These are phyloP conservation scores for Orchestia grillus DNA, from an alignment of 1,140 invertebrate species.

Conservation along the genomic window DNA sequence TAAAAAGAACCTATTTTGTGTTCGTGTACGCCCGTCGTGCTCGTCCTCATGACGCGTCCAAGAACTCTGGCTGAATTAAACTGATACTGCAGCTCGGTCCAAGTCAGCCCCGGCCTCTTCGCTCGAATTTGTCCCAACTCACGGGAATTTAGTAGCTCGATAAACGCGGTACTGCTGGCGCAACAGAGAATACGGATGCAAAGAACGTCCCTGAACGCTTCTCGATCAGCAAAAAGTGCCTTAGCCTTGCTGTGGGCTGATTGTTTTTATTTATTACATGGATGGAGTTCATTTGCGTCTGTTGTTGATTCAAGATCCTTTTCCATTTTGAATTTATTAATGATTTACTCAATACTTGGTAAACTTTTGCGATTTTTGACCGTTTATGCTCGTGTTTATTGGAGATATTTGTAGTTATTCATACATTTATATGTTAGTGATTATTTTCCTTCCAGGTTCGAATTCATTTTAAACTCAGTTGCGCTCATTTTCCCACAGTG, in stretches of 20 bases:
- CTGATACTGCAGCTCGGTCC: not conserved
- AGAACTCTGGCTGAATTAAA: not conserved
- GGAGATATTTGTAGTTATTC: not conserved
- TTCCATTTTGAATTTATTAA: not conserved
- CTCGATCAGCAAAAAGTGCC: not conserved
- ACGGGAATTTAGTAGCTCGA: not conserved
- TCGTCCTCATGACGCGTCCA: constrained; percentile 14
- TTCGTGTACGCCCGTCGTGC: not conserved
- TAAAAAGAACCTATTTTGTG: constrained; percentile 48
- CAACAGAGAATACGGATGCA: not conserved
- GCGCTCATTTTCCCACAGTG: not conserved
- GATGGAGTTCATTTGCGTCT: not conserved
- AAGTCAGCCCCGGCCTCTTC: not conserved
- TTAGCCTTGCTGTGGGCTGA: not conserved
- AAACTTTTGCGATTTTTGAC: not conserved
- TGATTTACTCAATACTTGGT: no score
- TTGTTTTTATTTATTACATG: not conserved
- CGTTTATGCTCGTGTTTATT: not conserved
- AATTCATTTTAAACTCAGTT: not conserved
- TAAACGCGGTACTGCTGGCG: not conserved
- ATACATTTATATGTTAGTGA: not conserved
- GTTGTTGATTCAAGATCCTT: not conserved
- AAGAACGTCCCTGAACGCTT: not conserved
- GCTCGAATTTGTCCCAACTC: not conserved
- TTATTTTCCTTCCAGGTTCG: not conserved